These are phyloP conservation scores for Boulengeromyrus knoepffleri DNA, from an alignment of 2,113 vertebrate genomes.

Conservation along the genomic window DNA sequence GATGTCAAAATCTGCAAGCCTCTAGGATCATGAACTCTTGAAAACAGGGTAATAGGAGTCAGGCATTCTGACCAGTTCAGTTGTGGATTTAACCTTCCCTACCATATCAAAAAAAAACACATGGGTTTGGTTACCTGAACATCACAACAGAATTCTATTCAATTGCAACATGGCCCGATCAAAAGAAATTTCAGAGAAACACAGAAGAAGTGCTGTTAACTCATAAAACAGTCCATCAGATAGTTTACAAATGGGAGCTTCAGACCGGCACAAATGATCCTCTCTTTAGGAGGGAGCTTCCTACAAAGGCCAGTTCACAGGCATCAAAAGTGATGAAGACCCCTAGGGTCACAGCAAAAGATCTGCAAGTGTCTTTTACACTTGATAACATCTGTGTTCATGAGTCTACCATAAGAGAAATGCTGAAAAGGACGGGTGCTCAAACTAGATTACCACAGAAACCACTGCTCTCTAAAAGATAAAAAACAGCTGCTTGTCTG, in stretches of 20 bases:
- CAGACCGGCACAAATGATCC: neutral
- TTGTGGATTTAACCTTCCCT: neutral
- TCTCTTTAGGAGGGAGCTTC: neutral
- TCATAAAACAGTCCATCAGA: neutral
- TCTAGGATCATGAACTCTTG: neutral
- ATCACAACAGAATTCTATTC: neutral
- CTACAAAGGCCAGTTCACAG: neutral
- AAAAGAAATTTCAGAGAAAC: neutral
- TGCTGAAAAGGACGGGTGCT: neutral
- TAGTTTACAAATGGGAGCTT: neutral
- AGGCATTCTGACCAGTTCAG: neutral
- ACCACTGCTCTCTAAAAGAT: neutral
- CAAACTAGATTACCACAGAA: neutral
- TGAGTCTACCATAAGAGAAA: neutral
- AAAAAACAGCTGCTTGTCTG: neutral
- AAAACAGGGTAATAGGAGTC: neutral
- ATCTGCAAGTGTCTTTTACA: neutral
- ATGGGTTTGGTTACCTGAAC: neutral
- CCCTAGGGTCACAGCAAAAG: neutral
- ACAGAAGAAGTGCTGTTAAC: neutral
- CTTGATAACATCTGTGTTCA: neutral
- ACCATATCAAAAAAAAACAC: neutral
- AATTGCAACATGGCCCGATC: neutral
- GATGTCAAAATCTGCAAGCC: neutral
- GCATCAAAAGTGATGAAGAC: neutral